Conservation (phyloP, 2,888 invertebrate species). For the Syrista parreyssii region DNA sequence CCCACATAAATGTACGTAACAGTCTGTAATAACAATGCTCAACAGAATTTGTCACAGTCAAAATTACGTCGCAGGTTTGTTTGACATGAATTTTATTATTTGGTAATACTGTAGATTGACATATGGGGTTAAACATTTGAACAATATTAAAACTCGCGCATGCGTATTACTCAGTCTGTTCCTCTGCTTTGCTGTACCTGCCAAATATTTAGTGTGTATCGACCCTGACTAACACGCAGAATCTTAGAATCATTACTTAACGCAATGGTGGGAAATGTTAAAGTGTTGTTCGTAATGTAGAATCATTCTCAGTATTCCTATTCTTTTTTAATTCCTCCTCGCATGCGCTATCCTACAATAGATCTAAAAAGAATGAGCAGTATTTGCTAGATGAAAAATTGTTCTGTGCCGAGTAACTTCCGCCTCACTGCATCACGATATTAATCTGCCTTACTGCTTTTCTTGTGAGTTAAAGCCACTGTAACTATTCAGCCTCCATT, state of each 20-base stretch:
- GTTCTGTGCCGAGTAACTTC: background rate
- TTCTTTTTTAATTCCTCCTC: background rate
- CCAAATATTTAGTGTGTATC: background rate
- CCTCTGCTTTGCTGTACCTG: background rate
- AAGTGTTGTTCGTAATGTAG: background rate
- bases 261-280: background rate
- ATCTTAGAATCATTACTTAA: background rate
- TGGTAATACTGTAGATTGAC: background rate
- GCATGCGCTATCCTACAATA: background rate
- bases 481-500: background rate
- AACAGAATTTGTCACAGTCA: background rate
- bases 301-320: background rate
- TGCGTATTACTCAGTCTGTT: background rate
- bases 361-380: background rate
- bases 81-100: background rate
- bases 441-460: background rate
- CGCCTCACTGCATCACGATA: background rate
- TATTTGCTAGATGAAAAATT: background rate
- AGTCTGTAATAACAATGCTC: background rate
- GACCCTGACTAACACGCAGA: background rate
- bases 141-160: background rate
- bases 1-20: background rate
- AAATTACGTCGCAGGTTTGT: background rate
- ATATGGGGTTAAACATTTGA: background rate
- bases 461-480: background rate